Evolutionary conservation across 2,888 invertebrate species (phyloP), one percentile per base, ranked within the genome.

Genomic region (Sceliomorpha sp.): DNA sequence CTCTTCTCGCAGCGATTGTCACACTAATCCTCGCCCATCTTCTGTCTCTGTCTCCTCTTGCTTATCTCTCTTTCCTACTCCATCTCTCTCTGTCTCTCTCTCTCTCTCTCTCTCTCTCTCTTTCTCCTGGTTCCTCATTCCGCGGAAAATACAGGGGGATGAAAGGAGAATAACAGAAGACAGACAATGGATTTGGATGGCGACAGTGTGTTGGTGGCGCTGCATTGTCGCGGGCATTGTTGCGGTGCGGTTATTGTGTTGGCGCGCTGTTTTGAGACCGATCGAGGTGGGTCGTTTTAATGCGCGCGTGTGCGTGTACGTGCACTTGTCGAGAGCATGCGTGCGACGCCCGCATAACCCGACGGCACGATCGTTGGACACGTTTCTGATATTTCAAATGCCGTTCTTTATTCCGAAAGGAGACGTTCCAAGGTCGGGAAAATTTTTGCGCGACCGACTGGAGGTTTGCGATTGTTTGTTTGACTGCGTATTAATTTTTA

Each of bases 211-310:
- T 80, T 80, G 80, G 80, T 79, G 78, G 75, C 59, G 80, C 66
- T 77, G 81, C 77, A 80, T 83, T 83, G 82, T 83, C 78, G 79
- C 78, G 55, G 63, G 69, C 31, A 70, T 72, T 70, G 67, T 72
- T 69, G 70, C 53, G 53, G 80, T 77, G 74, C 76, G 82, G 85
- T 85, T 78, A 85, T 85, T 86, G 85, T 85, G 80, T 83, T 74
- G 70, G 74, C 60, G 72, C 74, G 79, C 80, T 84, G 85, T 85
- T 85, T 85, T 82, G 83, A 83, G 82, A 82, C 81, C 80, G 83
- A 84, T 83, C 80, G 81, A 80, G 79, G 78, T 81, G 78, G 80
- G 79, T 77, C 73, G 77, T 76, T 74, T 62, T 63, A 50, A 66
- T 66, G 73, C 75, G 76, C 74, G 73, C 75, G 76, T 75, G 76